Percentiles rank a stretch among this genome's conserved stretches.
Evolutionary conservation across 1,140 invertebrate genomes (phyloP).

Genomic region (Babylonia areolata): DNA sequence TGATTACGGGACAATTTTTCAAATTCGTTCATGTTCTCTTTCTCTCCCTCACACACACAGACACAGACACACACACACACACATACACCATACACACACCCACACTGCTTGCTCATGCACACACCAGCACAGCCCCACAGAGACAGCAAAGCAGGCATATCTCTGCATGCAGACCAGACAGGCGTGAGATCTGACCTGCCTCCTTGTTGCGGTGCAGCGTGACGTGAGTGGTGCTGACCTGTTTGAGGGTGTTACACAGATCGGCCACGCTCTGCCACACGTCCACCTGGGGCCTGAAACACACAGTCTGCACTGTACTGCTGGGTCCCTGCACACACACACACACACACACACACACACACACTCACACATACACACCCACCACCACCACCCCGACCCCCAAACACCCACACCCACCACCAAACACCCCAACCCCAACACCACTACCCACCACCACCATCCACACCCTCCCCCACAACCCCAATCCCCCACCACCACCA

Average conservation of each 20-base stretch:
- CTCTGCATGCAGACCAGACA: background rate
- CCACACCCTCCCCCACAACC: too few species aligned
- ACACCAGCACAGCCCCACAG: background rate
- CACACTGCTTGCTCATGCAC: too few species aligned
- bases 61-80: background rate
- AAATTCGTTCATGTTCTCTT: too few species aligned
- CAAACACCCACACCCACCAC: too few species aligned
- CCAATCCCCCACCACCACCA: too few species aligned
- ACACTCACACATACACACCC: background rate
- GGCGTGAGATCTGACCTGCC: too few species aligned
- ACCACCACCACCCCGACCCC: too few species aligned
- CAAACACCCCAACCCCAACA: too few species aligned
- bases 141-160: background rate
- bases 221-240: constrained; percentile 75
- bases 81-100: background rate
- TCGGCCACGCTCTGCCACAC: constrained; percentile 87
- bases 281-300: constrained; percentile 83
- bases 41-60: too few species aligned
- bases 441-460: too few species aligned
- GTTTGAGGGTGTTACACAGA: constrained; percentile 77
- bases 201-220: constrained; percentile 65
- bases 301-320: too few species aligned
- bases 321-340: background rate
- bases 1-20: too few species aligned
- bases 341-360: constrained; percentile 39